These are phyloP conservation scores for Bathynomus jamesi DNA, from an alignment of 1,140 invertebrate genomes.

Conservation along the genomic window DNA sequence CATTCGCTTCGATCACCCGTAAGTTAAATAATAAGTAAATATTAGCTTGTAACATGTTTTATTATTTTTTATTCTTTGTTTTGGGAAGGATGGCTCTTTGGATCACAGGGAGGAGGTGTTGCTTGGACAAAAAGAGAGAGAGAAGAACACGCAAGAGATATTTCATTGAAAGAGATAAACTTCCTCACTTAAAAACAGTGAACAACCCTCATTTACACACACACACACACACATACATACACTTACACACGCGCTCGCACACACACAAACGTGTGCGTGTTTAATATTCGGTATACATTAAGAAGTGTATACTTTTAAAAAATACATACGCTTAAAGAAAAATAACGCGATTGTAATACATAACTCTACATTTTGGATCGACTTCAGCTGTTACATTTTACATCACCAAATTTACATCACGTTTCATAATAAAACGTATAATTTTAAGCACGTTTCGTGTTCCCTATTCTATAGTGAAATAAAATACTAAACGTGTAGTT, in stretches of 20 bases:
- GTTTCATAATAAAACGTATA: no score
- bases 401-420: no score
- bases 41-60: slow-evolving; percentile 1
- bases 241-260: background rate
- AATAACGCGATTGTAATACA: no score
- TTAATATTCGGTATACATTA: no score
- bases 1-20: background rate
- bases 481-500: no score
- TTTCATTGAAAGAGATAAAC: background rate
- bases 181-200: background rate
- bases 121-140: background rate
- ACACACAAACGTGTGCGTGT: no score
- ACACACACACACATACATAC: background rate
- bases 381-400: no score
- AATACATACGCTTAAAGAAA: no score
- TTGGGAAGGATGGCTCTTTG: background rate
- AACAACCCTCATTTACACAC: background rate
- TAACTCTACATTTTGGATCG: no score
- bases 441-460: no score
- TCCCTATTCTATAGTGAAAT: no score
- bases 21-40: slow-evolving; percentile 1
- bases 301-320: no score
- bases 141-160: background rate
- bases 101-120: background rate
- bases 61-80: slow-evolving; percentile 1